Conservation (phyloP, 2,888 invertebrate genomes). For the Spodoptera exigua region DNA sequence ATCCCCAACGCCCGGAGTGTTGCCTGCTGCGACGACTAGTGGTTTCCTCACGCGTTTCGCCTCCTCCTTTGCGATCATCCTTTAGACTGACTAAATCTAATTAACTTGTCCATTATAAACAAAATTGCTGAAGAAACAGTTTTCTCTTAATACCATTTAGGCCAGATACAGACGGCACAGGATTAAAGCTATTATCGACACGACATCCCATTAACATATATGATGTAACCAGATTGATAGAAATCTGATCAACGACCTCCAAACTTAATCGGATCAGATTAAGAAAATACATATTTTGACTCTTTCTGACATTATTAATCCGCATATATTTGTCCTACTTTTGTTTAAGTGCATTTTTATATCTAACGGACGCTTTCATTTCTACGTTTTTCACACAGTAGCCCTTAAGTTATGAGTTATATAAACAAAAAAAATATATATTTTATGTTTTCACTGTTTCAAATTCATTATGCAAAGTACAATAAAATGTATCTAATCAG, state of each 20-base stretch:
- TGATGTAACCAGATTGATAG: conserved; percentile 40
- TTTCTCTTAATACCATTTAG: too few relatives aligned
- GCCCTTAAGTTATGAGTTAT: conserved; percentile 45
- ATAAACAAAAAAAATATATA: conserved; percentile 36
- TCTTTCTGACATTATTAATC: conserved; percentile 44
- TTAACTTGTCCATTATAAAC: too few relatives aligned
- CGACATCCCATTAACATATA: conserved; percentile 14
- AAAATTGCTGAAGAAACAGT: too few relatives aligned
- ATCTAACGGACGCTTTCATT: conserved; percentile 32
- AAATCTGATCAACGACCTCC: conserved; percentile 48
- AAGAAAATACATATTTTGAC: conserved; percentile 56
- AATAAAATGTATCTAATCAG: conserved; percentile 77
- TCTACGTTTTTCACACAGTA: conserved; percentile 32
- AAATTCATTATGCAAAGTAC: conserved; percentile 69
- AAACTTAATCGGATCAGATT: conserved; percentile 55
- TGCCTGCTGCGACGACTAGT: too few relatives aligned
- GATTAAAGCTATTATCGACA: conserved; percentile 11
- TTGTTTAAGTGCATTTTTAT: conserved; percentile 50
- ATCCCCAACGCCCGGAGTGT: too few relatives aligned
- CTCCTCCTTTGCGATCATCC: too few relatives aligned
- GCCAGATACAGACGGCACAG: background rate
- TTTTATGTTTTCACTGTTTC: conserved; percentile 54
- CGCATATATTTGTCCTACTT: conserved; percentile 49
- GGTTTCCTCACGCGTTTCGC: too few relatives aligned
- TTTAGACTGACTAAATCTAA: too few relatives aligned